Evolutionary conservation across 2,888 invertebrate genomes (phyloP).

Genomic region (Meteorus colon): DNA sequence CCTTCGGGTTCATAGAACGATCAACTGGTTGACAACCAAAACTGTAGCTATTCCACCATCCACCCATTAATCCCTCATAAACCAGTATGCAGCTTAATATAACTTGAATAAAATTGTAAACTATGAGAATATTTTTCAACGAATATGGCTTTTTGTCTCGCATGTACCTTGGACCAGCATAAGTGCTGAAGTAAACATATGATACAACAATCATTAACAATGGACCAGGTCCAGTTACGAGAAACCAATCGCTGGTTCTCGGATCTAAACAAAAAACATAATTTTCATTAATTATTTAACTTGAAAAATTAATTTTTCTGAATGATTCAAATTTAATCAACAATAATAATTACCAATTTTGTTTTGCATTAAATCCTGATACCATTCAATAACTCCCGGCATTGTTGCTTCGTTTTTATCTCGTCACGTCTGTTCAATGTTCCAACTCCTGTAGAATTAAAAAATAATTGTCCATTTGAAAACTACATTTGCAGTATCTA

Average conservation of each 20-base stretch:
- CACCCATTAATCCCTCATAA: slow-evolving; percentile 74
- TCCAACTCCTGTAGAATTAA: slow-evolving; percentile 48
- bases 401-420: slow-evolving; percentile 52
- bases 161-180: slow-evolving; percentile 91
- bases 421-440: background rate
- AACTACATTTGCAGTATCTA: background rate
- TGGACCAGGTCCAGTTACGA: slow-evolving; percentile 82
- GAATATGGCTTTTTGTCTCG: slow-evolving; percentile 88
- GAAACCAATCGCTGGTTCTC: slow-evolving; percentile 82
- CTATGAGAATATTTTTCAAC: slow-evolving; percentile 83
- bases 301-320: background rate
- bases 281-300: background rate
- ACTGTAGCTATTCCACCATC: slow-evolving; percentile 78
- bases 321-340: background rate
- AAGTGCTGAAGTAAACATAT: slow-evolving; percentile 82
- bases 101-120: slow-evolving; percentile 93
- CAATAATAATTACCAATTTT: slow-evolving; percentile 59
- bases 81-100: slow-evolving; percentile 86
- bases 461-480: slow-evolving; percentile 20
- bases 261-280: slow-evolving; percentile 76
- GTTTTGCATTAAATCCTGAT: slow-evolving; percentile 65
- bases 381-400: slow-evolving; percentile 66
- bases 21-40: slow-evolving; percentile 84
- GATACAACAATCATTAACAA: slow-evolving; percentile 79
- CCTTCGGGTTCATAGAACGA: slow-evolving; percentile 77